A percentile compares a stretch with the other conserved stretches of the same genome.
phyloP scores from a whole-genome alignment of 2,797 vertebrate species.

The Leucoraja ocellata region DNA sequence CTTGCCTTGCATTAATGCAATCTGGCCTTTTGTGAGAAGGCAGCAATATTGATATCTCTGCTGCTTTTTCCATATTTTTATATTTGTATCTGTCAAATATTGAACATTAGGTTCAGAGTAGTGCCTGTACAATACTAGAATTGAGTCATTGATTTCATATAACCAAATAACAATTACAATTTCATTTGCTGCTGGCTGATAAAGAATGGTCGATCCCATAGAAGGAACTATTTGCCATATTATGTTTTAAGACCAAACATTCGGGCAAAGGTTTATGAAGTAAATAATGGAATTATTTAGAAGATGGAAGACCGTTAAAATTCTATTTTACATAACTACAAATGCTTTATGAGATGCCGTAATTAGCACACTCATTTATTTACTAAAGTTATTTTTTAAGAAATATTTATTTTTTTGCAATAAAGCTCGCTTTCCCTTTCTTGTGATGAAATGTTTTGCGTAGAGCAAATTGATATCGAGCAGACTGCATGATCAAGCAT shows the following conservation, averaged over 20 bases:
- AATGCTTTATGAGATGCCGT: slow-evolving; percentile 73
- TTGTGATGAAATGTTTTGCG: slow-evolving; percentile 40
- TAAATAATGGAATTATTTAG: slow-evolving; percentile 70
- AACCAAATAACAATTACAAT: no score
- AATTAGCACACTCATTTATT: slow-evolving; percentile 65
- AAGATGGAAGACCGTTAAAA: slow-evolving; percentile 68
- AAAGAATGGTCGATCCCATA: slow-evolving; percentile 65
- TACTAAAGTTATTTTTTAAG: slow-evolving; percentile 61
- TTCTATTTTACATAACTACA: slow-evolving; percentile 75
- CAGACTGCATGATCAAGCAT: slow-evolving; percentile 54
- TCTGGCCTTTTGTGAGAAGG: not conserved
- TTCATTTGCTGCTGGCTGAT: slow-evolving; percentile 64
- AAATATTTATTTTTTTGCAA: slow-evolving; percentile 36
- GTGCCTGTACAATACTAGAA: not conserved
- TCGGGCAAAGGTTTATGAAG: slow-evolving; percentile 68
- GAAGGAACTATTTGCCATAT: slow-evolving; percentile 64
- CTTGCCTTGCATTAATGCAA: not conserved
- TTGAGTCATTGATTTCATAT: slow-evolving; percentile 59
- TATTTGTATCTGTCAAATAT: not conserved
- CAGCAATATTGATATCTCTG: not conserved
- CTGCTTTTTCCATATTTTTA: slow-evolving; percentile 21
- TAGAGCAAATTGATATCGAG: slow-evolving; percentile 49
- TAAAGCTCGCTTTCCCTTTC: not conserved
- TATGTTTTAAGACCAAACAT: slow-evolving; percentile 63
- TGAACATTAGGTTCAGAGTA: not conserved